phyloP scores from a whole-genome alignment of 2,797 vertebrate species.

The Phataginus tetradactyla region DNA sequence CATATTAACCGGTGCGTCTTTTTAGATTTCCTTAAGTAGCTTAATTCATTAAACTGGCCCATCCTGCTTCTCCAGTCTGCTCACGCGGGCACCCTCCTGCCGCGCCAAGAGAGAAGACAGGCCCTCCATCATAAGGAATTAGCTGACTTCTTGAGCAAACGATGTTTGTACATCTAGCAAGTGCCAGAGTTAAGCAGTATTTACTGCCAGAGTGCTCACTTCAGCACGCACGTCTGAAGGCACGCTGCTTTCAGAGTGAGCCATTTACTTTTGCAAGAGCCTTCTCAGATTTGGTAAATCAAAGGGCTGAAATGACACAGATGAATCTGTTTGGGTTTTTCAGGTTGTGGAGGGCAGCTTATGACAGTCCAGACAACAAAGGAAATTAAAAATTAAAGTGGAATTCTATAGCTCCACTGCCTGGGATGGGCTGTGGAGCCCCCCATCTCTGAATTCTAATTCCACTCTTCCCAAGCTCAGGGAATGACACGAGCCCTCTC shows the following conservation, averaged over 20 bases:
- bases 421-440: neutral
- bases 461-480: neutral
- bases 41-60: constrained; percentile 67
- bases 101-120: neutral
- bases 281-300: neutral
- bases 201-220: neutral
- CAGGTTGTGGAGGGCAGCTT: neutral
- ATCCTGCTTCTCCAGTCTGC: neutral
- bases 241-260: neutral
- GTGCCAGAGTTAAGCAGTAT: constrained; percentile 15
- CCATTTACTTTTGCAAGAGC: neutral
- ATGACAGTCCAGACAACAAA: neutral
- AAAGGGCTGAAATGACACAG: neutral
- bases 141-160: constrained; percentile 63
- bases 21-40: constrained; percentile 69
- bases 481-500: neutral
- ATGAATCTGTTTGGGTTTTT: neutral
- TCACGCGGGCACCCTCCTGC: neutral
- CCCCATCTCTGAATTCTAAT: neutral
- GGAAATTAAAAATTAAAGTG: neutral
- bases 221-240: neutral
- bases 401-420: neutral
- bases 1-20: constrained; percentile 34
- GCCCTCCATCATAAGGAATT: constrained; percentile 57
- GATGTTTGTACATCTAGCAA: constrained; percentile 34